Evolutionary conservation across 2,113 vertebrate genomes (phyloP).

Genomic region (Vicugna pacos): DNA sequence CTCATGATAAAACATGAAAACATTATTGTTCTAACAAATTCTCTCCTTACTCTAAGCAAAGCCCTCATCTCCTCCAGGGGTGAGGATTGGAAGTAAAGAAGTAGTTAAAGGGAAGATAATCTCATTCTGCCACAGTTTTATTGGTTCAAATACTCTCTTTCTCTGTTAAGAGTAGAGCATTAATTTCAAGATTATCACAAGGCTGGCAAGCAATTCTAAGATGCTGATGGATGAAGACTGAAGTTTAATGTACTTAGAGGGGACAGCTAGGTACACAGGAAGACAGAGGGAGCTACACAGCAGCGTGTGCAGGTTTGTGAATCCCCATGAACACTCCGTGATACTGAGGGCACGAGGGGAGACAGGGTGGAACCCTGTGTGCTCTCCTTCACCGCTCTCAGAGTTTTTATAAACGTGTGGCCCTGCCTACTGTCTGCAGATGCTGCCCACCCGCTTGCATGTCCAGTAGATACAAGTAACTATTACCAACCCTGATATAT

Average conservation of each 20-base stretch:
- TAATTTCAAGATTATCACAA: not conserved
- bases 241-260: not conserved
- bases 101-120: not conserved
- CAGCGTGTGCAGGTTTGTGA: not conserved
- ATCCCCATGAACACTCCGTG: not conserved
- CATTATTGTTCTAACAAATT: not conserved
- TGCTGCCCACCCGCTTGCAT: not conserved
- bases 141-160: not conserved
- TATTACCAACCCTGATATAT: not conserved
- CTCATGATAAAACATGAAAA: not conserved
- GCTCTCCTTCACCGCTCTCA: not conserved
- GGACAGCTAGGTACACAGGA: not conserved
- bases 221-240: not conserved
- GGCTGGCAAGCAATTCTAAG: not conserved
- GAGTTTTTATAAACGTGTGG: not conserved
- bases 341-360: fast-evolving
- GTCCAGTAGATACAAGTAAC: not conserved
- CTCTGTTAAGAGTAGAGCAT: not conserved
- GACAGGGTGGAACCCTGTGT: too few relatives aligned
- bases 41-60: not conserved
- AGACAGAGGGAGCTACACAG: not conserved
- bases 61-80: not conserved
- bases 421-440: not conserved
- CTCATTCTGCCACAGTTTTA: not conserved
- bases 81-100: not conserved